Evolutionary conservation across 2,113 vertebrate genomes (phyloP).

Genomic region (Vidua chalybeata): DNA sequence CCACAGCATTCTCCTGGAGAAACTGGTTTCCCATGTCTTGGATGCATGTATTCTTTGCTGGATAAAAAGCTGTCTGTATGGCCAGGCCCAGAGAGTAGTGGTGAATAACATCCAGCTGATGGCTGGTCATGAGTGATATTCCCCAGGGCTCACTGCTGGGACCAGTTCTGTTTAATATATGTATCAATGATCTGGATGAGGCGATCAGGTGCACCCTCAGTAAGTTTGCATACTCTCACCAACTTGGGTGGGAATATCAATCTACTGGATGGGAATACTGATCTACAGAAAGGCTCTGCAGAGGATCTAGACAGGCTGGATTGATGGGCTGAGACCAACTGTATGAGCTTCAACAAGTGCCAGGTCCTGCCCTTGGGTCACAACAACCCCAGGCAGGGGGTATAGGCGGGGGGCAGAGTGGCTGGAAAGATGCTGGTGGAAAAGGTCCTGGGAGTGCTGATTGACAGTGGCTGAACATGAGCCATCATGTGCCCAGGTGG

Average conservation of each 20-base stretch:
- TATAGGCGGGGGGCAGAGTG: not conserved
- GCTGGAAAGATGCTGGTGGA: not conserved
- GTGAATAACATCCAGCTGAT: not conserved
- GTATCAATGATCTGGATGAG: not conserved
- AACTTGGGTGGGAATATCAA: accelerated
- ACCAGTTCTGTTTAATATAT: not conserved
- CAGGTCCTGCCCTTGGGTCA: not conserved
- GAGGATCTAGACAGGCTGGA: not conserved
- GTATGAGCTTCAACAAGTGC: not conserved
- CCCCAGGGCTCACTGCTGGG: not conserved
- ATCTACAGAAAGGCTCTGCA: not conserved
- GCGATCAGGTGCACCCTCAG: not conserved
- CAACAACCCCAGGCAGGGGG: not conserved
- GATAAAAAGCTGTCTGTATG: not conserved
- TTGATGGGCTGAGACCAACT: accelerated
- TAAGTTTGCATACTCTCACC: not conserved
- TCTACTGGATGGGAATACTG: not conserved
- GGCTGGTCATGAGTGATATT: not conserved
- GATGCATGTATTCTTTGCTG: accelerated
- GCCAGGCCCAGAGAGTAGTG: not conserved
- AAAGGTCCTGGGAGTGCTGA: not conserved
- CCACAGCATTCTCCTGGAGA: not conserved
- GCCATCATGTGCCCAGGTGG: not conserved
- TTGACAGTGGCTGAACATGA: not conserved
- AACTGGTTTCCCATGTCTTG: not conserved